Base-by-base conservation (phyloP, 2,888 invertebrate genomes). In the Tetranychus truncatus region DNA sequence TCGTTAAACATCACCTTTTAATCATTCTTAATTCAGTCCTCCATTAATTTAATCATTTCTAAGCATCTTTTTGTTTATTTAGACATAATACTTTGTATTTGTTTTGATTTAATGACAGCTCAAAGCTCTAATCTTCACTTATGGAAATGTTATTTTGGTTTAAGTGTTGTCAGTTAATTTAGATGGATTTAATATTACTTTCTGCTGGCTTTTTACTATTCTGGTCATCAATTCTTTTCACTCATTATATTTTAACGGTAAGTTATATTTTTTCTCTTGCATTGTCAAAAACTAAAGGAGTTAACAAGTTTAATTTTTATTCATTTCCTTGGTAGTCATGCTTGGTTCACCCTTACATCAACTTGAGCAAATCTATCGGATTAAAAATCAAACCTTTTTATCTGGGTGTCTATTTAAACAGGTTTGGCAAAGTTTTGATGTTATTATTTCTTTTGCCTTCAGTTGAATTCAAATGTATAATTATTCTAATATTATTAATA, bases 201-300 rank as follows among this genome's bases (percentile, higher is more conserved):
- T 11, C 34, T 20, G 21, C 20, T 69, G 20, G 20, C n/a, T 69
- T 69, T 24, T 20, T 69, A 69, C 11, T 69, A 11, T 20, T 24
- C 34, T 69, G 69, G 69, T 4, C 20, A 21, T 6, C 69, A 18
- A 69, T 69, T 69, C 20, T 24, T 20, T 69, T 69, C 20, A 69
- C 69, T 24, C 69, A 69, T 24, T 24, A 20, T 24, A n/a, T 69
- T 21, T 21, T 69, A 69, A 21, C 21, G 69, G 69, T 69, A 69
- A 69, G 69, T 24, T 5, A 34, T 34, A 34, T 34, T 34, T 34
- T 34, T 34, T 5, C 24, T 5, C 34, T 20, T 69, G 4, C 5
- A 69, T 24, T 21, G 11, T n/a, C 11, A 69, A 20, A 8, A 21
- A 21, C 5, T 21, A 8, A 69, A 24, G 21, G 21, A 20, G n/a